Evolutionary conservation across 1,140 invertebrate species (phyloP), one percentile per base, ranked within the genome.

Genomic region (Drosophila parabipectinata): DNA sequence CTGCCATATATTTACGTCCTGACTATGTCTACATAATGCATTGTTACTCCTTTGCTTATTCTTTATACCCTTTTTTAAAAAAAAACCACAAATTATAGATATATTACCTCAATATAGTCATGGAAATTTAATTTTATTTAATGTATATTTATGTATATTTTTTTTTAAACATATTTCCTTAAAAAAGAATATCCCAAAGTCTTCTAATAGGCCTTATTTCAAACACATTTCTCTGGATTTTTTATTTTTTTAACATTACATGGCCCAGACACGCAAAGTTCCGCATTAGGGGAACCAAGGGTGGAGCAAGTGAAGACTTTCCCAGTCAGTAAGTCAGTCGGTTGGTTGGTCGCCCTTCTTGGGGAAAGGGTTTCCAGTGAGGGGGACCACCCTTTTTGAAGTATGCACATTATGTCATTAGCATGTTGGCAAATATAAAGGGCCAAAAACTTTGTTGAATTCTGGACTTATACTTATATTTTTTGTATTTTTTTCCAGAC

Each of bases 371-470:
- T 55, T 15, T 47, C 18, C 15, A 41, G 50, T 47, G 71, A 21
- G 21, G 74, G 77, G 62, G 32, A 37, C 5, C 6, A 24, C n/a
- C 41, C 66, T 71, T 80, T 77, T 55, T 88, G 79, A 88, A 88
- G 84, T 88, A 89, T 83, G 79, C 81, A 85, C 84, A 88, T 88
- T 89, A 88, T 88, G 83, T 88, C 83, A 88, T 88, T 88, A 88
- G 83, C 83, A 88, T 88, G 84, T 77, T 88, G 84, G 79, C 76
- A 24, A 88, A 87, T 77, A 76, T 62, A 87, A 82, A 85, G 67
- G 71, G 79, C 59, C 66, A 66, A 78, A 78, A 34, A 71, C 53
- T 82, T 88, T 81, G 63, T 69, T 68, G 26, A 37, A 69, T 69
- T 56, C 64, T 21, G 32, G 15, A 28, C 2, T 15, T 12, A 6